phyloP scores from a whole-genome alignment of 2,797 vertebrate genomes.

The Diglossa cyanea region DNA sequence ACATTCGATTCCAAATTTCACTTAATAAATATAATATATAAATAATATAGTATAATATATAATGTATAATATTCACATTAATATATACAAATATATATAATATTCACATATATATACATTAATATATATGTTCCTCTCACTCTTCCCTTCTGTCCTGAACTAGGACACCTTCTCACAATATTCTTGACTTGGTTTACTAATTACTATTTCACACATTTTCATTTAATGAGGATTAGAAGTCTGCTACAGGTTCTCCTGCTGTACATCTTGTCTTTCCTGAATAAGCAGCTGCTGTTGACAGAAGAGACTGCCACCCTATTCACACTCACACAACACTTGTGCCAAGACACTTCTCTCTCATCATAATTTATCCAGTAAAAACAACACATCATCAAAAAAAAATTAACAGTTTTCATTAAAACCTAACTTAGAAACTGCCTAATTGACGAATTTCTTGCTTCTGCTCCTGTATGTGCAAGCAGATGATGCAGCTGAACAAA shows the following conservation, averaged over 20 bases:
- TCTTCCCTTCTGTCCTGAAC: neutral
- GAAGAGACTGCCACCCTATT: neutral
- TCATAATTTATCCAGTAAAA: neutral
- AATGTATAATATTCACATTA: rapidly evolving
- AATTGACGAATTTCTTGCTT: neutral
- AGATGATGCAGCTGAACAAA: neutral
- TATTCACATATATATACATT: rapidly evolving
- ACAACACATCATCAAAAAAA: neutral
- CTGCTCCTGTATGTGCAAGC: neutral
- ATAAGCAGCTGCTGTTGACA: neutral
- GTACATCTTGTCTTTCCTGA: neutral
- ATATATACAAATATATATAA: neutral
- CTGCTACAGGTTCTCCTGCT: neutral
- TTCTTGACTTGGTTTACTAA: neutral
- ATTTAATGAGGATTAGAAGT: neutral
- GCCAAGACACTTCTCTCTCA: neutral
- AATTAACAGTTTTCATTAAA: neutral
- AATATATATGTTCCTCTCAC: neutral
- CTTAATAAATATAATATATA: neutral
- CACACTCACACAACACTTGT: rapidly evolving
- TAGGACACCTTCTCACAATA: neutral
- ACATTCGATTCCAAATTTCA: neutral
- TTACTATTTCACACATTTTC: neutral
- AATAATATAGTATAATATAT: neutral
- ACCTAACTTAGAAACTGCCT: neutral